These are phyloP conservation scores for Hypotaenidia okinawae DNA, from an alignment of 2,797 vertebrate species.

Conservation along the genomic window DNA sequence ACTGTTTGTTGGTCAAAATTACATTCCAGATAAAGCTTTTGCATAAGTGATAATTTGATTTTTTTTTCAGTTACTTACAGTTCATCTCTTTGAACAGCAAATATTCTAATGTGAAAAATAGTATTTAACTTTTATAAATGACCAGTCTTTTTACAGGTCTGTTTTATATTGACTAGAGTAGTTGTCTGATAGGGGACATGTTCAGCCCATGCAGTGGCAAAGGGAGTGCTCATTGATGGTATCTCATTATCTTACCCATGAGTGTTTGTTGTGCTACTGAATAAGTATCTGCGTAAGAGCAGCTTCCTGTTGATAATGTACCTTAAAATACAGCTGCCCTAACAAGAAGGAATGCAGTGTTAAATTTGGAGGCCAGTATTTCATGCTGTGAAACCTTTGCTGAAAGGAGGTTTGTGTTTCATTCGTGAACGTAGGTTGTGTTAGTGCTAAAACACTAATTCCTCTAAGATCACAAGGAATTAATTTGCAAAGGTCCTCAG, in stretches of 20 bases:
- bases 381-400: slow-evolving; percentile 56
- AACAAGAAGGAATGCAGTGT: slow-evolving; percentile 19
- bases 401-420: not conserved
- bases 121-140: slow-evolving; percentile 69
- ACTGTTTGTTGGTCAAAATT: slow-evolving; percentile 10
- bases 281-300: not conserved
- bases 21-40: slow-evolving; percentile 59
- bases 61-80: not conserved
- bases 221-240: not conserved
- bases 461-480: slow-evolving; percentile 9
- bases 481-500: slow-evolving; percentile 14
- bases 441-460: not conserved
- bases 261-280: slow-evolving; percentile 34
- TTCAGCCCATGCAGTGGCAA: not conserved
- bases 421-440: not conserved
- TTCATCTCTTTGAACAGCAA: slow-evolving; percentile 63
- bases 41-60: not conserved
- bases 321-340: slow-evolving; percentile 42
- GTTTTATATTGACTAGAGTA: slow-evolving; percentile 59
- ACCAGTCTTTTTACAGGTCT: slow-evolving; percentile 66
- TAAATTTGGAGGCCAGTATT: slow-evolving; percentile 54
- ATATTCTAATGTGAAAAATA: slow-evolving; percentile 66
- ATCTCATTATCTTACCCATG: not conserved
- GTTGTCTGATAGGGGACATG: not conserved
- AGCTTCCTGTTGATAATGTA: slow-evolving; percentile 52